Percentiles rank a stretch among this genome's conserved stretches.
Conservation (phyloP, 1,140 invertebrate genomes). For the Probaryconus sp. region DNA sequence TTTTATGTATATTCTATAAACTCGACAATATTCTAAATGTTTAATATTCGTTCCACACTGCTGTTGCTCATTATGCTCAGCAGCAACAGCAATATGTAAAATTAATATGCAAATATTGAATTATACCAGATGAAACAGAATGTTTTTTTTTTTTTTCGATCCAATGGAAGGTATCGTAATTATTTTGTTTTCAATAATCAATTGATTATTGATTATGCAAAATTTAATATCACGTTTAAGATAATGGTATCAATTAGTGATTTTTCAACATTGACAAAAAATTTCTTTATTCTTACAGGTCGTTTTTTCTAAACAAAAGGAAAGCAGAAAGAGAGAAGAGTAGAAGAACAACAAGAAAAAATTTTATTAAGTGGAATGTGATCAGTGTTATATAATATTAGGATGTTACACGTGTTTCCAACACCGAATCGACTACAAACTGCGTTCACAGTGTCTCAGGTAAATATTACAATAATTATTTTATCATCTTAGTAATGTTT, state of each 20-base stretch:
- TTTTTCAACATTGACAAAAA: no score
- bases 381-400: slow-evolving; percentile 46
- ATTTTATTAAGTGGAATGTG: slow-evolving; percentile 52
- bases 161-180: neutral
- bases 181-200: no score
- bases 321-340: slow-evolving; percentile 23
- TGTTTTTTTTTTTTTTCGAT: slow-evolving; percentile 4
- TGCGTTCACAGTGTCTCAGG: slow-evolving; percentile 43
- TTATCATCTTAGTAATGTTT: slow-evolving; percentile 29
- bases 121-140: slow-evolving; percentile 15
- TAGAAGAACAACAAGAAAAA: no score
- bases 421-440: slow-evolving; percentile 31
- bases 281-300: slow-evolving; percentile 48
- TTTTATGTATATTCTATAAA: slow-evolving; percentile 33
- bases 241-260: no score
- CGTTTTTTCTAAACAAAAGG: slow-evolving; percentile 26
- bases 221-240: no score
- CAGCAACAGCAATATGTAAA: slow-evolving; percentile 6
- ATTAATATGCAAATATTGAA: slow-evolving; percentile 33
- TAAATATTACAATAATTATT: slow-evolving; percentile 21
- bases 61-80: slow-evolving; percentile 8
- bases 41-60: slow-evolving; percentile 28
- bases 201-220: no score
- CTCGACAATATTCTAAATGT: slow-evolving; percentile 11
- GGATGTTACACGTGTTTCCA: slow-evolving; percentile 52